Evolutionary conservation across 2,888 invertebrate genomes (phyloP).

Genomic region (Scrobipalpa atriplicella): DNA sequence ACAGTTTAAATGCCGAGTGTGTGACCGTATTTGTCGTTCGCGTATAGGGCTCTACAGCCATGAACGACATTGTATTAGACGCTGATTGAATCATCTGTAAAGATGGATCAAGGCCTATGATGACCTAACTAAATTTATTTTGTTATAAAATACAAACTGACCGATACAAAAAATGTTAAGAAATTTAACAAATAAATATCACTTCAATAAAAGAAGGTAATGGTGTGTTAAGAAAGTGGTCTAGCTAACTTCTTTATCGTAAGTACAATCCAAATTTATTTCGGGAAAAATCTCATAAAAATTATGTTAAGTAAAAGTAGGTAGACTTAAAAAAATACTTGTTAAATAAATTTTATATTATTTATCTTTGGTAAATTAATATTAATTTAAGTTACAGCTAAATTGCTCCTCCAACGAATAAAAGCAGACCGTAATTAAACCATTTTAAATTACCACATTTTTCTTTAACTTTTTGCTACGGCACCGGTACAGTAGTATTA

Average conservation of each 20-base stretch:
- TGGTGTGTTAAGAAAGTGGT: background rate
- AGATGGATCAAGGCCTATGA: no score
- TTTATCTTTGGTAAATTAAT: constrained; percentile 13
- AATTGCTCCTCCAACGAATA: constrained; percentile 12
- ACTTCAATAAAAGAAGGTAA: no score
- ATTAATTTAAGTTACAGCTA: constrained; percentile 6
- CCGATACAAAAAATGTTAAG: no score
- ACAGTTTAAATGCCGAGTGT: no score
- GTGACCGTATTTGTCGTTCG: no score
- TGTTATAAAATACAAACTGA: no score
- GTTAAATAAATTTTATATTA: no score
- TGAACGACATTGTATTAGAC: no score
- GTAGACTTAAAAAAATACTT: background rate
- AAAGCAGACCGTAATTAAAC: constrained; percentile 16
- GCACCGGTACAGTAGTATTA: background rate
- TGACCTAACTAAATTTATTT: no score
- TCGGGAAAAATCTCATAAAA: background rate
- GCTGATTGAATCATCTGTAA: no score
- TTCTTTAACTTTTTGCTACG: background rate
- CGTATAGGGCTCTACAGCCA: no score
- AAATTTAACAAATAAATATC: no score
- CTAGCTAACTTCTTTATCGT: background rate
- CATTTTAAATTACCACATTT: constrained; percentile 11
- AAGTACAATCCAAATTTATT: background rate
- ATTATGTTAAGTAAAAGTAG: background rate